Evolutionary conservation across 1,140 invertebrate genomes (phyloP).

Genomic region (Theocolax elegans): DNA sequence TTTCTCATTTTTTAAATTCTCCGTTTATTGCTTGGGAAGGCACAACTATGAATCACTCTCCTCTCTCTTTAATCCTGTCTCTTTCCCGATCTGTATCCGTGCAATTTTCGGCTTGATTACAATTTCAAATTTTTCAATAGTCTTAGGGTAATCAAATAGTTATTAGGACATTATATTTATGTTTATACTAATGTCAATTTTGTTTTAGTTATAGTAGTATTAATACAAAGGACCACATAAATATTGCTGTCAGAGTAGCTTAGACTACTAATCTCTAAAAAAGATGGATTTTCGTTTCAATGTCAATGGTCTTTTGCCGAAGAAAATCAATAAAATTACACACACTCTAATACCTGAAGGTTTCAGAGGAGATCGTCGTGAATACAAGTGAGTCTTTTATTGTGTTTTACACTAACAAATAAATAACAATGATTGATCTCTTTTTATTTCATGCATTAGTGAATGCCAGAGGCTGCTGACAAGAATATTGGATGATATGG

Average conservation of each 20-base stretch:
- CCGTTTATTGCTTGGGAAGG: too few relatives aligned
- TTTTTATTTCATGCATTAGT: slow-evolving; percentile 61
- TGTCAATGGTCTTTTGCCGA: slow-evolving; percentile 70
- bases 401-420: not conserved
- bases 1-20: too few relatives aligned
- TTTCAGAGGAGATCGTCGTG: slow-evolving; percentile 71
- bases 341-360: slow-evolving; percentile 71
- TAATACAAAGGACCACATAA: too few relatives aligned
- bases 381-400: slow-evolving; percentile 68
- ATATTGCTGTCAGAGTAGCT: too few relatives aligned
- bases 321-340: slow-evolving; percentile 71
- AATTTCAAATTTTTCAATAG: not conserved
- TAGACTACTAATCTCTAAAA: not conserved
- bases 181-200: not conserved
- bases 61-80: too few relatives aligned
- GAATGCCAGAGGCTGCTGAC: slow-evolving; percentile 73
- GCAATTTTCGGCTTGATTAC: too few relatives aligned
- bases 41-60: too few relatives aligned
- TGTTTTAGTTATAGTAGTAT: not conserved
- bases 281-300: slow-evolving; percentile 74
- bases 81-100: too few relatives aligned
- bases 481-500: slow-evolving; percentile 76
- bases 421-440: not conserved
- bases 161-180: not conserved
- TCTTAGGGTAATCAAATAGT: not conserved